Percentiles rank a stretch among this genome's conserved stretches.
Conservation (phyloP, 2,797 vertebrate species). For the Poecilia wingei region DNA sequence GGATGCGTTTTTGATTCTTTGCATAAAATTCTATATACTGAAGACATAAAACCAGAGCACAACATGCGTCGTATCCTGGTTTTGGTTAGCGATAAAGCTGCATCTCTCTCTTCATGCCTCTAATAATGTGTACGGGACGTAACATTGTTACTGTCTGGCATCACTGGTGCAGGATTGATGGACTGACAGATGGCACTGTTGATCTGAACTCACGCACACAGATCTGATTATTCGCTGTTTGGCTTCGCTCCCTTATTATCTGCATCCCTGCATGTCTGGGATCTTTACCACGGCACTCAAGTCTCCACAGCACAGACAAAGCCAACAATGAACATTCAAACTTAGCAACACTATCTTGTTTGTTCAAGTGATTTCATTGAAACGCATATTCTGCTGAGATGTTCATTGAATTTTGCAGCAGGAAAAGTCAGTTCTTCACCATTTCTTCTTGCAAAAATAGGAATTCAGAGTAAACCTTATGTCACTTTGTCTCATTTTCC, state of each 20-base stretch:
- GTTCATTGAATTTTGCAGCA: constrained; percentile 25
- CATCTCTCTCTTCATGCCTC: constrained; percentile 1
- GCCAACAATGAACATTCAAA: constrained; percentile 54
- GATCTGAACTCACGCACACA: constrained; percentile 44
- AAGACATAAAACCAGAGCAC: constrained; percentile 2
- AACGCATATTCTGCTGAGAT: constrained; percentile 26
- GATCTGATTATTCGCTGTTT: constrained; percentile 67
- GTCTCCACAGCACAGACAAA: constrained; percentile 57
- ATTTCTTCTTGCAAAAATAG: not conserved
- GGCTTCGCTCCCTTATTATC: constrained; percentile 77
- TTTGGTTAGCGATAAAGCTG: too few relatives aligned
- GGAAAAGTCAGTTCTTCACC: not conserved
- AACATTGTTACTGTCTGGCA: constrained; percentile 35
- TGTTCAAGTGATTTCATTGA: constrained; percentile 42
- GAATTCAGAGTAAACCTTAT: not conserved
- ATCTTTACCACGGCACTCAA: constrained; percentile 55
- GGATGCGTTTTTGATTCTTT: constrained; percentile 34
- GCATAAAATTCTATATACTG: constrained; percentile 8
- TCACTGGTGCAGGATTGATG: constrained; percentile 32
- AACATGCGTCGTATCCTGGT: constrained; percentile 8
- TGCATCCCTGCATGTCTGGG: constrained; percentile 72
- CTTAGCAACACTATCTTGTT: constrained; percentile 29
- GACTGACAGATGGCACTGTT: constrained; percentile 24
- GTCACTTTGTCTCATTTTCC: not conserved
- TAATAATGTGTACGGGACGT: constrained; percentile 20